phyloP scores from a whole-genome alignment of 2,113 vertebrate species.

The Paramormyrops kingsleyae region DNA sequence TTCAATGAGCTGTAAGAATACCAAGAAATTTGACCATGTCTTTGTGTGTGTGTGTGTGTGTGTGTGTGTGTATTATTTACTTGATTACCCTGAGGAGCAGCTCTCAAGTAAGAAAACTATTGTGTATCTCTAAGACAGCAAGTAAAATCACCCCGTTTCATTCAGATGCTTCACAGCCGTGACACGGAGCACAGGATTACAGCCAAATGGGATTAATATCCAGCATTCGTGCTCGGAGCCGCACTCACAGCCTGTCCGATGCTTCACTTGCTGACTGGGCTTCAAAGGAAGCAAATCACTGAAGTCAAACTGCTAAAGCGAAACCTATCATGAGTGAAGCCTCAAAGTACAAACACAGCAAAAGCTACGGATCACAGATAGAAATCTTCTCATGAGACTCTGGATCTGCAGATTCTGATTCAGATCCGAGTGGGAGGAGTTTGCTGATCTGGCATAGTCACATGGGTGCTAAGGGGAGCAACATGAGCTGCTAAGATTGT shows the following conservation, averaged over 20 bases:
- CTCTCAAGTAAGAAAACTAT: not conserved
- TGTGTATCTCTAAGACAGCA: not conserved
- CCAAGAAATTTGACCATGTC: too few relatives aligned
- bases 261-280: not conserved
- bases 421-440: not conserved
- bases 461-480: not conserved
- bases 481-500: not conserved
- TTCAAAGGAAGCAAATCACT: not conserved
- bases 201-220: not conserved
- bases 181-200: not conserved
- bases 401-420: not conserved
- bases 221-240: not conserved
- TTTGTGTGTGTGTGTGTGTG: too few relatives aligned
- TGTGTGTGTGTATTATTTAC: not conserved
- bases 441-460: conserved; percentile 7
- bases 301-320: not conserved
- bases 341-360: not conserved
- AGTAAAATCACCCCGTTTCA: not conserved
- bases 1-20: too few relatives aligned
- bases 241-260: not conserved
- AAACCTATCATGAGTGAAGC: not conserved
- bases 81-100: not conserved
- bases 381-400: not conserved
- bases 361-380: not conserved
- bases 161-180: not conserved